A percentile compares a stretch with the other conserved stretches of the same genome.
phyloP scores from a whole-genome alignment of 2,888 invertebrate genomes.

The Drosophila aldrichi region DNA sequence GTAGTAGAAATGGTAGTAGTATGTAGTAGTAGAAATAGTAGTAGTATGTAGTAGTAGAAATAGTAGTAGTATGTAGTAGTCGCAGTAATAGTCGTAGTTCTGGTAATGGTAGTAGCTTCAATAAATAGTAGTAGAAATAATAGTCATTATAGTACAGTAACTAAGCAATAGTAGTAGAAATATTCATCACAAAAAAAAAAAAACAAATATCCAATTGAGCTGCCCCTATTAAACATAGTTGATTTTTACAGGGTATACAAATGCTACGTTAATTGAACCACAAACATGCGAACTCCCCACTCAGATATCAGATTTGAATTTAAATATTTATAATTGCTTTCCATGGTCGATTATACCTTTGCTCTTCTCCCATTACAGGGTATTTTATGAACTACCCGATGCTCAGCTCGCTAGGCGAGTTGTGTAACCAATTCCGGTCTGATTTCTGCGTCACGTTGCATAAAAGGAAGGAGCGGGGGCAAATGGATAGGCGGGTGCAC shows the following conservation, averaged over 20 bases:
- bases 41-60: not conserved
- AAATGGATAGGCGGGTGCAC: not conserved
- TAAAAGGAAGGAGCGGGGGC: not conserved
- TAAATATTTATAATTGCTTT: not conserved
- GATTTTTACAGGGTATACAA: not conserved
- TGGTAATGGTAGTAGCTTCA: not conserved
- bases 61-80: not conserved
- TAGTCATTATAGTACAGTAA: not conserved
- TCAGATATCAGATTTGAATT: not conserved
- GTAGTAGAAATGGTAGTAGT: not conserved
- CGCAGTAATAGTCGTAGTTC: not conserved
- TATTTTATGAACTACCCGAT: constrained; percentile 1
- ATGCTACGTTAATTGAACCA: not conserved
- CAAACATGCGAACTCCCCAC: too few relatives aligned
- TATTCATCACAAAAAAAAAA: too few relatives aligned
- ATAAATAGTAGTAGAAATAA: too few relatives aligned
- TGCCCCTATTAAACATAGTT: not conserved
- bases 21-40: not conserved
- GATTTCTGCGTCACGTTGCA: constrained; percentile 29
- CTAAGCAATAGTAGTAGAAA: too few relatives aligned
- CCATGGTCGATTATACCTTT: not conserved
- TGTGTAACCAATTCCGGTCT: constrained; percentile 35
- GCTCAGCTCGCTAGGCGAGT: not conserved
- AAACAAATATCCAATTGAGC: too few relatives aligned
- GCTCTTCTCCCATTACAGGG: not conserved